Percentiles rank a stretch among this genome's conserved stretches.
phyloP scores from a whole-genome alignment of 1,140 invertebrate species.

The Brachionus sp. region DNA sequence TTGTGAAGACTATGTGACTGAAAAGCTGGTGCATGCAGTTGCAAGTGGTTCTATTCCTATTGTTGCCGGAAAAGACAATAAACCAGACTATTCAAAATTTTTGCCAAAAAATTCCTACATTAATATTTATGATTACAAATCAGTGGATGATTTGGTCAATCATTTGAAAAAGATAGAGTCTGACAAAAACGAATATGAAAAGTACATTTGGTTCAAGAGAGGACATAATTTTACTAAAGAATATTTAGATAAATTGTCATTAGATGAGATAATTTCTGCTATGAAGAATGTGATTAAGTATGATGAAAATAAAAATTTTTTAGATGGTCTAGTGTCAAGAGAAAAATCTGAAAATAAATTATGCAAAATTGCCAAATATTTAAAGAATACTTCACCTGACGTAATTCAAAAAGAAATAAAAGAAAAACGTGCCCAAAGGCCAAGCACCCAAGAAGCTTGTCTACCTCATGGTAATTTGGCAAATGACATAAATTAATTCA shows the following conservation, averaged over 20 bases:
- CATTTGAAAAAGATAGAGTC: conserved; percentile 18
- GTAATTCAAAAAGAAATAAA: conserved; percentile 10
- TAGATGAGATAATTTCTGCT: not conserved
- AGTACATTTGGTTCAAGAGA: conserved; percentile 6
- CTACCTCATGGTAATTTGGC: conserved; percentile 37
- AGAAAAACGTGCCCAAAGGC: not conserved
- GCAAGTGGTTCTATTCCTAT: conserved; percentile 44
- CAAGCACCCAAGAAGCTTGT: not conserved
- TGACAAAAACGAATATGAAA: conserved; percentile 38
- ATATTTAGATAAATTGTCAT: not conserved
- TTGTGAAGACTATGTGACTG: conserved; percentile 82
- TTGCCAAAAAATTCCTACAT: conserved; percentile 30
- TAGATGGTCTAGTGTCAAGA: conserved; percentile 1
- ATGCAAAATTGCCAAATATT: conserved; percentile 35
- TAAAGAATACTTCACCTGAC: not conserved
- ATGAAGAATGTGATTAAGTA: not conserved
- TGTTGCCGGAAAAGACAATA: conserved; percentile 15
- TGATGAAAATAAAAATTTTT: conserved; percentile 18
- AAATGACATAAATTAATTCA: not conserved
- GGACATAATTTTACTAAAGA: conserved; percentile 19
- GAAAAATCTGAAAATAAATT: conserved; percentile 45
- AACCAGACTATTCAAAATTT: conserved; percentile 41
- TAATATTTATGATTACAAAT: conserved; percentile 44
- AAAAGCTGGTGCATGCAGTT: conserved; percentile 66
- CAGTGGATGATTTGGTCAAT: conserved; percentile 23